Percentiles rank a stretch among this genome's conserved stretches.
Conservation (phyloP, 2,888 invertebrate species). For the Diarsia rubi region DNA sequence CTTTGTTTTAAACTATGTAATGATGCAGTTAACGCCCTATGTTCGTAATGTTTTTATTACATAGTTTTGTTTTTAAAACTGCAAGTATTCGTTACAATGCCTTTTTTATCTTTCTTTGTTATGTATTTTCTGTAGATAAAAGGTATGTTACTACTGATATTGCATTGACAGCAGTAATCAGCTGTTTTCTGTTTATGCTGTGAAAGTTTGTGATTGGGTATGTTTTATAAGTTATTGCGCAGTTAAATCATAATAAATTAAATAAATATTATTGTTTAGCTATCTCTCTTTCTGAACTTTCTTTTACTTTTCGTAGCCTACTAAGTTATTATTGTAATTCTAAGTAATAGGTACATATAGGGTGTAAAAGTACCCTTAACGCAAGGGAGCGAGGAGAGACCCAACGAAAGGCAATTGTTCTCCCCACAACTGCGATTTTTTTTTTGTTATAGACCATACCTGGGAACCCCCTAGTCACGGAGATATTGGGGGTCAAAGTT, state of each 20-base stretch:
- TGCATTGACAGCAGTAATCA: conserved; percentile 15
- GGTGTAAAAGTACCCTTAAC: too few relatives aligned
- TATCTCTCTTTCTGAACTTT: background rate
- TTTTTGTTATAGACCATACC: too few relatives aligned
- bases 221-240: background rate
- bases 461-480: too few relatives aligned
- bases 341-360: too few relatives aligned
- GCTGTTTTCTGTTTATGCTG: conserved; percentile 30
- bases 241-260: background rate
- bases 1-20: too few relatives aligned
- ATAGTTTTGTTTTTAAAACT: background rate
- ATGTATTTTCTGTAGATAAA: conserved; percentile 32
- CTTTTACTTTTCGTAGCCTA: background rate
- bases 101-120: conserved; percentile 27
- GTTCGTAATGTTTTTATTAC: background rate
- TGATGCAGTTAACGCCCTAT: background rate
- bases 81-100: background rate
- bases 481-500: too few relatives aligned
- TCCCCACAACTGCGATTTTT: too few relatives aligned
- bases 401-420: too few relatives aligned
- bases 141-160: conserved; percentile 33
- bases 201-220: conserved; percentile 5
- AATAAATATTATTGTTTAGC: conserved; percentile 19
- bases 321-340: too few relatives aligned
- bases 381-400: too few relatives aligned